phyloP scores from a whole-genome alignment of 1,140 invertebrate genomes.

The Heliconius nattereri region DNA sequence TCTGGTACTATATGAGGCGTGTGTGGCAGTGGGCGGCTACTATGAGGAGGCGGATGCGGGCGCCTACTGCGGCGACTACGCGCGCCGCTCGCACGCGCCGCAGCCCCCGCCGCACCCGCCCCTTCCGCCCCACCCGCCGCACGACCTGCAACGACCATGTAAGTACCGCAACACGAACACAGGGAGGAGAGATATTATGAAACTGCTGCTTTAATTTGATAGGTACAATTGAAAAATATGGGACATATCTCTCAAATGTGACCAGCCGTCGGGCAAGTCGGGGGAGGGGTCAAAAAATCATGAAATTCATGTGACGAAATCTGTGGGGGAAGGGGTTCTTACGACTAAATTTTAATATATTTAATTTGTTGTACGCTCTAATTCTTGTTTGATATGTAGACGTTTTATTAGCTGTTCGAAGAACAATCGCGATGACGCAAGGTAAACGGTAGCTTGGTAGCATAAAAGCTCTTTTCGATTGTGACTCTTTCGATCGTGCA shows the following conservation, averaged over 20 bases:
- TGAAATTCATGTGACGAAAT: too few relatives aligned
- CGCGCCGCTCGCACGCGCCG: slow-evolving; percentile 75
- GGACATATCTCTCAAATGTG: too few relatives aligned
- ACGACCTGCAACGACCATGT: slow-evolving; percentile 60
- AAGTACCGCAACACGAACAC: slow-evolving; percentile 37
- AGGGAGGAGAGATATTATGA: too few relatives aligned
- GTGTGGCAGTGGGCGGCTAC: slow-evolving; percentile 80
- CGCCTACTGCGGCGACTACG: slow-evolving; percentile 78
- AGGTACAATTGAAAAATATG: too few relatives aligned
- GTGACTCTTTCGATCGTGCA: slow-evolving; percentile 40
- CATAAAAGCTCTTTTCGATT: slow-evolving; percentile 16
- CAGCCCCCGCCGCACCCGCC: slow-evolving; percentile 62
- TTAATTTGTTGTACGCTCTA: not conserved
- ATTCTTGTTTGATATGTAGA: not conserved
- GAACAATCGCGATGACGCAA: not conserved
- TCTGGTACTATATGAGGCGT: slow-evolving; percentile 60
- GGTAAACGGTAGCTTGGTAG: slow-evolving; percentile 37
- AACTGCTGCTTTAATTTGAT: too few relatives aligned
- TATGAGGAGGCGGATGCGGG: slow-evolving; percentile 72
- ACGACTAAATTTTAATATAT: not conserved
- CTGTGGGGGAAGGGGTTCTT: too few relatives aligned
- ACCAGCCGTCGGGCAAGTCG: too few relatives aligned
- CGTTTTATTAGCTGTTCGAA: not conserved
- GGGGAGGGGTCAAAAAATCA: too few relatives aligned
- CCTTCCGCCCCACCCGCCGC: slow-evolving; percentile 72